Percentiles rank a stretch among this genome's conserved stretches.
phyloP scores from a whole-genome alignment of 1,140 invertebrate genomes.

The Temnothorax longispinosus region DNA sequence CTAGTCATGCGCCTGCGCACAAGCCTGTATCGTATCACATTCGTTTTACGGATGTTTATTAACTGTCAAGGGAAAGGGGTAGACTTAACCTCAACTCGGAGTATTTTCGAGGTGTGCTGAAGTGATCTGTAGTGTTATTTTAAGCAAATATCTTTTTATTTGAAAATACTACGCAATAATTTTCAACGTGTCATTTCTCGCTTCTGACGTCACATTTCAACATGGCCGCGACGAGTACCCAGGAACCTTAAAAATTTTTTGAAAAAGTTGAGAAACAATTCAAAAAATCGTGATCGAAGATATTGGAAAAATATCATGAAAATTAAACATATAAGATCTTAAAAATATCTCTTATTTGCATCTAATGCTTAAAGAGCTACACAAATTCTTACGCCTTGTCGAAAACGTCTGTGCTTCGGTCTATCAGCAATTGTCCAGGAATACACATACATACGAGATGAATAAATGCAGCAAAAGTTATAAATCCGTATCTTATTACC shows the following conservation, averaged over 20 bases:
- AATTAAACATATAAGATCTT: not conserved
- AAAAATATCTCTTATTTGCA: not conserved
- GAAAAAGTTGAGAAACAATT: not conserved
- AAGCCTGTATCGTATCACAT: too few relatives aligned
- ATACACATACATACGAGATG: slow-evolving; percentile 27
- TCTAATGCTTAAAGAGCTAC: not conserved
- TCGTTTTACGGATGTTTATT: too few relatives aligned
- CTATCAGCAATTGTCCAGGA: slow-evolving; percentile 37
- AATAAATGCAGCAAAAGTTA: not conserved
- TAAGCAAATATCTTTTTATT: too few relatives aligned
- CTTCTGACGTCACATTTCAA: too few relatives aligned
- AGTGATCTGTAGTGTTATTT: too few relatives aligned
- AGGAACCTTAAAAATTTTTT: not conserved
- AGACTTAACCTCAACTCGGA: too few relatives aligned
- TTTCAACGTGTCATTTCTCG: too few relatives aligned
- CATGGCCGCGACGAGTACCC: too few relatives aligned
- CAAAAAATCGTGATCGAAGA: not conserved
- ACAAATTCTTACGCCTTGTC: slow-evolving; percentile 32
- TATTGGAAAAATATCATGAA: not conserved
- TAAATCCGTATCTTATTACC: not conserved
- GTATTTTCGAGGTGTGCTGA: too few relatives aligned
- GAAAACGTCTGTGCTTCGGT: slow-evolving; percentile 19
- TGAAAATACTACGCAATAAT: too few relatives aligned
- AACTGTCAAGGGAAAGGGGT: too few relatives aligned
- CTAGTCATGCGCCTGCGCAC: too few relatives aligned